Evolutionary conservation across 2,113 vertebrate species (phyloP).

Genomic region (Sebastes schlegelii): DNA sequence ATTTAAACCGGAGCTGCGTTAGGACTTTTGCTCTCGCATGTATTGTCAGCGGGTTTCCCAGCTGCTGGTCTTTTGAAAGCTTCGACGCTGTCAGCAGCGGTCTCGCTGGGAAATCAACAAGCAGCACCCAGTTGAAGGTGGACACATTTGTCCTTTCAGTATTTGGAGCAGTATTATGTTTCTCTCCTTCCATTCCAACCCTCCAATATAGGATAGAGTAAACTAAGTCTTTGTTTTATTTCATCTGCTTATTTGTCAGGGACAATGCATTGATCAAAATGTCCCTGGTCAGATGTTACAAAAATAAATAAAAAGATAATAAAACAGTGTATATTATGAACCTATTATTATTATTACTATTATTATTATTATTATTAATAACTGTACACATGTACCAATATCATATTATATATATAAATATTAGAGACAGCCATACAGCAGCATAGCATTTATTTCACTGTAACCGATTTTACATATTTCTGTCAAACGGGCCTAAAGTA

Average conservation of each 20-base stretch:
- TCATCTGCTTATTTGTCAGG: not conserved
- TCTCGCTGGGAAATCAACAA: slow-evolving; percentile 34
- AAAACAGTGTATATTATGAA: not conserved
- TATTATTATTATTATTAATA: too few species aligned
- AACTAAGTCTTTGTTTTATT: not conserved
- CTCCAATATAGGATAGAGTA: not conserved
- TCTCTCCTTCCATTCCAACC: not conserved
- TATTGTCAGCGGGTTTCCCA: slow-evolving; percentile 61
- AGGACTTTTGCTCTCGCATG: slow-evolving; percentile 23
- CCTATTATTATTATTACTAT: too few species aligned
- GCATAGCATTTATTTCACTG: not conserved
- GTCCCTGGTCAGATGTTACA: not conserved
- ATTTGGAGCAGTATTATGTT: not conserved
- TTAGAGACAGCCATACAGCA: not conserved
- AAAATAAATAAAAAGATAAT: not conserved
- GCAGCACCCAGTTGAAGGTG: slow-evolving; percentile 7
- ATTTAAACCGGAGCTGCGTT: slow-evolving; percentile 53
- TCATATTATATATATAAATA: too few species aligned
- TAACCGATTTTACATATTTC: not conserved
- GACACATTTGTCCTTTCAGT: not conserved
- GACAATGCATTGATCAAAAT: not conserved
- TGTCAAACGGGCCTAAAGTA: not conserved
- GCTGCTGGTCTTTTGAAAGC: slow-evolving; percentile 49
- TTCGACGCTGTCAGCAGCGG: slow-evolving; percentile 38
- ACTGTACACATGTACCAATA: too few species aligned